These are phyloP conservation scores for Megalonaias nervosa DNA, from an alignment of 1,140 invertebrate genomes.

Conservation along the genomic window DNA sequence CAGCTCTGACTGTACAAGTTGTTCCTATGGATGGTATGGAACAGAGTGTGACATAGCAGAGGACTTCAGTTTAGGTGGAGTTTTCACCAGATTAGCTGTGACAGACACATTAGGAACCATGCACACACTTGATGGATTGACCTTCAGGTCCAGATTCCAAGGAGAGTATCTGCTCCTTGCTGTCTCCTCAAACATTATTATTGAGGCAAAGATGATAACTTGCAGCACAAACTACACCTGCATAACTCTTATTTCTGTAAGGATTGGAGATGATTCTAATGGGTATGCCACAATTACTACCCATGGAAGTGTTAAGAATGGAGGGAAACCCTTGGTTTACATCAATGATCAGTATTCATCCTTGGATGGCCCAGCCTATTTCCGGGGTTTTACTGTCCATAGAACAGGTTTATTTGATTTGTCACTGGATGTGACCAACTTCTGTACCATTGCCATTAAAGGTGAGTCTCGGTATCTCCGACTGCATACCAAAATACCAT, in stretches of 20 bases:
- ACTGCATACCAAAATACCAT: conserved; percentile 12
- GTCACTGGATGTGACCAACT: conserved; percentile 19
- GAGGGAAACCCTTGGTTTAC: conserved; percentile 33
- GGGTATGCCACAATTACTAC: conserved; percentile 46
- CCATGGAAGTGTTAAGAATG: conserved; percentile 16
- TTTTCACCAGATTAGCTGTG: not conserved
- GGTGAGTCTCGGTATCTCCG: conserved; percentile 35
- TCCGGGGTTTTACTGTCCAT: conserved; percentile 36
- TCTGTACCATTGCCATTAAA: conserved; percentile 22
- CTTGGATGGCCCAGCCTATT: conserved; percentile 37
- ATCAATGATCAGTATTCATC: conserved; percentile 14
- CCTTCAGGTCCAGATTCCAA: conserved; percentile 30
- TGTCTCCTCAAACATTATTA: conserved; percentile 35
- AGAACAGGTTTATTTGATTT: conserved; percentile 34
- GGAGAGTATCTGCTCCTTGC: conserved; percentile 41
- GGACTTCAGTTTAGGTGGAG: not conserved
- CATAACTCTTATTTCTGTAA: conserved; percentile 35
- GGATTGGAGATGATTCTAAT: conserved; percentile 40
- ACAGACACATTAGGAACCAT: conserved; percentile 33
- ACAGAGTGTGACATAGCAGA: conserved; percentile 39
- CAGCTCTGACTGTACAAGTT: conserved; percentile 35
- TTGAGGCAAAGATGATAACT: conserved; percentile 47
- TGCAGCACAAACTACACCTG: conserved; percentile 48
- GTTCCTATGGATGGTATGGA: conserved; percentile 46
- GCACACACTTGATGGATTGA: conserved; percentile 38